Percentiles rank a stretch among this genome's conserved stretches.
Evolutionary conservation across 2,888 invertebrate genomes (phyloP).

Genomic region (Sesamia inferens): DNA sequence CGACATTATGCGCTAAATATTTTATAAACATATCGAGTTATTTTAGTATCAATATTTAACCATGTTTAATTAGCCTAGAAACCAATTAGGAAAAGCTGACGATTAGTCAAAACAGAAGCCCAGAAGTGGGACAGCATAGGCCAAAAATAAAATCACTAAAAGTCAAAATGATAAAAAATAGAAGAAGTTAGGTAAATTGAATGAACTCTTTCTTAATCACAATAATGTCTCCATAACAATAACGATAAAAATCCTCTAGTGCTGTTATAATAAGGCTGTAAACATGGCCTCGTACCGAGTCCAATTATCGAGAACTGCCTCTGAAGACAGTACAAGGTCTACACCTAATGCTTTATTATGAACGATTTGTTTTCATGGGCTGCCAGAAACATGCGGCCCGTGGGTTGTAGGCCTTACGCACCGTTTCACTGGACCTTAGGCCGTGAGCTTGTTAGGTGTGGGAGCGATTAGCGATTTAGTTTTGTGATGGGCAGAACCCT

Average conservation of each 20-base stretch:
- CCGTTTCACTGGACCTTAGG: slow-evolving; percentile 78
- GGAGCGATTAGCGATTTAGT: slow-evolving; percentile 66
- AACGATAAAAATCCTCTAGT: slow-evolving; percentile 26
- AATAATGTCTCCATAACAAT: slow-evolving; percentile 5
- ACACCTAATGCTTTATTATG: slow-evolving; percentile 74
- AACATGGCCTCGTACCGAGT: slow-evolving; percentile 19
- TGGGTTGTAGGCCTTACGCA: slow-evolving; percentile 82
- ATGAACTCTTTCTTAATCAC: neutral
- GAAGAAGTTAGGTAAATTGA: neutral
- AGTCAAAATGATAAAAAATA: neutral
- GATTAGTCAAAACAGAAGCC: neutral
- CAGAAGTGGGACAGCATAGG: neutral
- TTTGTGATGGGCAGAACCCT: neutral
- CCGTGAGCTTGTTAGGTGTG: slow-evolving; percentile 37
- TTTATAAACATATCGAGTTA: neutral
- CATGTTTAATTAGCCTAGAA: neutral
- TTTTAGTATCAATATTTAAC: neutral
- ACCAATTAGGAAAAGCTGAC: neutral
- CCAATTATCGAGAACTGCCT: slow-evolving; percentile 53
- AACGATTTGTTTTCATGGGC: slow-evolving; percentile 85
- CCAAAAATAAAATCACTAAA: neutral
- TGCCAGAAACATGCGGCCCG: slow-evolving; percentile 83
- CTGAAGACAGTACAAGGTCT: slow-evolving; percentile 66
- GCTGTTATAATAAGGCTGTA: slow-evolving; percentile 32
- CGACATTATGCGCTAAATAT: too few species aligned